These are phyloP conservation scores for Halcyon leucocephala DNA, from an alignment of 2,797 vertebrate genomes.

Conservation along the genomic window DNA sequence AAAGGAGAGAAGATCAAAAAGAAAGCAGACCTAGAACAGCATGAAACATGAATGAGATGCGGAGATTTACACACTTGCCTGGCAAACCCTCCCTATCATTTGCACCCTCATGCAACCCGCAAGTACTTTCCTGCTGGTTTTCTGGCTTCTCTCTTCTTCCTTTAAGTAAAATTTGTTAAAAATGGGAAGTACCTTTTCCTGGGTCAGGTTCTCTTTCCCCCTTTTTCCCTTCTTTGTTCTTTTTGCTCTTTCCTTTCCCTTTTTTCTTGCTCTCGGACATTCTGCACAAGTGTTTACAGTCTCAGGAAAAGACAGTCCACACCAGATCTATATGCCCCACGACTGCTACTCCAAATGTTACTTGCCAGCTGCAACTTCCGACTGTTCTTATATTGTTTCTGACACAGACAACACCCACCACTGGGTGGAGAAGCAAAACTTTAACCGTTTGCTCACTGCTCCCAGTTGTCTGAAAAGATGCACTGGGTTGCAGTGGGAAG, in stretches of 20 bases:
- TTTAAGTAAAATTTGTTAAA: slow-evolving; percentile 69
- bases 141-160: slow-evolving; percentile 55
- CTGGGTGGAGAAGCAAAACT: slow-evolving; percentile 79
- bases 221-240: slow-evolving; percentile 79
- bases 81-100: slow-evolving; percentile 10
- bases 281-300: slow-evolving; percentile 70
- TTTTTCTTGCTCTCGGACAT: slow-evolving; percentile 82
- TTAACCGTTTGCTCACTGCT: slow-evolving; percentile 82
- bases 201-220: slow-evolving; percentile 77
- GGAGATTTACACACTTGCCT: slow-evolving; percentile 40
- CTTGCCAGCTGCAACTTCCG: slow-evolving; percentile 78
- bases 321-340: slow-evolving; percentile 69
- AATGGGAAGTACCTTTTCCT: slow-evolving; percentile 81
- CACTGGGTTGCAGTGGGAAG: slow-evolving; percentile 8
- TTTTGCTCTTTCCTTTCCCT: slow-evolving; percentile 80
- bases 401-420: slow-evolving; percentile 82
- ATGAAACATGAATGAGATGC: slow-evolving; percentile 48
- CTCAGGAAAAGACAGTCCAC: slow-evolving; percentile 64
- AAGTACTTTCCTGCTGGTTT: slow-evolving; percentile 21
- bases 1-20: not conserved
- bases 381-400: slow-evolving; percentile 82
- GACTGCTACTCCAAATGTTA: slow-evolving; percentile 70
- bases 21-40: slow-evolving; percentile 4
- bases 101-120: slow-evolving; percentile 46
- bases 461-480: slow-evolving; percentile 39